These are phyloP conservation scores for Andrena fulva DNA, from an alignment of 2,888 invertebrate genomes.

Conservation along the genomic window DNA sequence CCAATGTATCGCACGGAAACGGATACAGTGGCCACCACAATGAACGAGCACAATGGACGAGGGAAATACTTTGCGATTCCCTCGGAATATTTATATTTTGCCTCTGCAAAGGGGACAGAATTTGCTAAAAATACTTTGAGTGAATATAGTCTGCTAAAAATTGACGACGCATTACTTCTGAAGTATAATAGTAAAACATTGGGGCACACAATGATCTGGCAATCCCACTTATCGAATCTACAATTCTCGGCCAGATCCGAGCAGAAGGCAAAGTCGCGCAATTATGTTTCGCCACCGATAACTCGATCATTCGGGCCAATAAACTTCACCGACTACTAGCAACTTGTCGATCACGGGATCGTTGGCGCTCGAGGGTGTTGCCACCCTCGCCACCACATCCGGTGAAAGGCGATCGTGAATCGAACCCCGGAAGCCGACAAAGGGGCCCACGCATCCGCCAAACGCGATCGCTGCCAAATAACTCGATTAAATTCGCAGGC, in stretches of 20 bases:
- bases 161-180: too few species aligned
- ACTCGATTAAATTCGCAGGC: slow-evolving; percentile 71
- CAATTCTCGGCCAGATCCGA: too few species aligned
- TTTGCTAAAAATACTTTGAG: too few species aligned
- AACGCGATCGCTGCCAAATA: slow-evolving; percentile 33
- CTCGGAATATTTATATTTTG: slow-evolving; percentile 20
- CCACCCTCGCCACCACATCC: slow-evolving; percentile 24
- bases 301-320: slow-evolving; percentile 41
- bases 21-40: slow-evolving; percentile 15
- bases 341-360: slow-evolving; percentile 31
- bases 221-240: too few species aligned
- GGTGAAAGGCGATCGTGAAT: slow-evolving; percentile 12
- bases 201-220: too few species aligned
- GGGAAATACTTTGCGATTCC: slow-evolving; percentile 42
- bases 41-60: slow-evolving; percentile 25
- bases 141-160: too few species aligned
- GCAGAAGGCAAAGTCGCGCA: slow-evolving; percentile 3
- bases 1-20: slow-evolving; percentile 18
- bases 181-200: too few species aligned
- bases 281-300: slow-evolving; percentile 49
- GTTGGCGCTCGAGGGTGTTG: slow-evolving; percentile 24
- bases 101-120: too few species aligned
- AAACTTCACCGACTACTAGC: slow-evolving; percentile 42
- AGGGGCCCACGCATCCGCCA: slow-evolving; percentile 30
- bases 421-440: slow-evolving; percentile 11